These are phyloP conservation scores for Galerucella calmariensis DNA, from an alignment of 2,888 invertebrate genomes.

Conservation along the genomic window DNA sequence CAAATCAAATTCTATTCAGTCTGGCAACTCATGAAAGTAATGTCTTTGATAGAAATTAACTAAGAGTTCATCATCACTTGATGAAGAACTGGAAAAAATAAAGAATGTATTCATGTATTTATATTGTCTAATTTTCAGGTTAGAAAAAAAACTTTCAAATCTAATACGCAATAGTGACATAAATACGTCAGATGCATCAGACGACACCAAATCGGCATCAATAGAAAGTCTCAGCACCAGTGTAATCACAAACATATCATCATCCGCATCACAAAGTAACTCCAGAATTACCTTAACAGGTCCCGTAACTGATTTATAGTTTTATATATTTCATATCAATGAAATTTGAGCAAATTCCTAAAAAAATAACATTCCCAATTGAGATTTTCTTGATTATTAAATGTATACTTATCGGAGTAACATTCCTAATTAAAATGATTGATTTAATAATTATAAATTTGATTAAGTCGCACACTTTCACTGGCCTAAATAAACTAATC, in stretches of 20 bases:
- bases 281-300: conserved; percentile 69
- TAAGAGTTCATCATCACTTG: too few relatives aligned
- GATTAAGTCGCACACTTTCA: neutral
- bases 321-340: neutral
- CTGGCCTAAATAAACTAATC: neutral
- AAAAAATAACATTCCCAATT: neutral
- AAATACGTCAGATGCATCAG: conserved; percentile 57
- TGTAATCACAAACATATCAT: conserved; percentile 52
- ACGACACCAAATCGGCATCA: conserved; percentile 59
- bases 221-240: conserved; percentile 57
- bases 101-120: too few relatives aligned
- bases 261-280: conserved; percentile 44
- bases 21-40: too few relatives aligned
- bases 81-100: too few relatives aligned
- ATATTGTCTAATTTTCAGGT: conserved; percentile 60
- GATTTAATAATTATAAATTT: neutral
- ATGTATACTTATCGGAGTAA: neutral
- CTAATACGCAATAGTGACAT: conserved; percentile 60
- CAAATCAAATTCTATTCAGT: too few relatives aligned
- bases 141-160: conserved; percentile 71
- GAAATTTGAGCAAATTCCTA: neutral
- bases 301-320: conserved; percentile 69
- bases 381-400: neutral
- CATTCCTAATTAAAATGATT: neutral
- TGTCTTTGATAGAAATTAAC: too few relatives aligned